Conservation (phyloP, 2,888 invertebrate genomes). For the Acanthosepion pharaonis region DNA sequence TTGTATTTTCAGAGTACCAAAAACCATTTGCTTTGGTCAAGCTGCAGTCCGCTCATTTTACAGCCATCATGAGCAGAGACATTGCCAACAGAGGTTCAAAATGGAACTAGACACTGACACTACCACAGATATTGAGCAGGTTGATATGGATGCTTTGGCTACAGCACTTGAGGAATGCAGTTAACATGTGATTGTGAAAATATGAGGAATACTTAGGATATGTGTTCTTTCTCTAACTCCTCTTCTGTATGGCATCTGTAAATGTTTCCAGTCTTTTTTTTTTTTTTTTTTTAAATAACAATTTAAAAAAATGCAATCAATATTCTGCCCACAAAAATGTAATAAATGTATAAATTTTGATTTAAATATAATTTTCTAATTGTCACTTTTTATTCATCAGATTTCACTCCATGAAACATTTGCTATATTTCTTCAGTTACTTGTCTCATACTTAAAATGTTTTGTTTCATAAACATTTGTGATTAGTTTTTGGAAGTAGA, state of each 20-base stretch:
- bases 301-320: neutral
- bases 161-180: slow-evolving; percentile 55
- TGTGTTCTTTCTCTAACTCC: neutral
- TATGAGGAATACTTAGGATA: neutral
- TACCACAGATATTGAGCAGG: slow-evolving; percentile 63
- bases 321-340: neutral
- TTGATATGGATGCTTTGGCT: slow-evolving; percentile 63
- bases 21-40: slow-evolving; percentile 66
- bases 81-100: slow-evolving; percentile 59
- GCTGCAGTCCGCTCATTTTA: slow-evolving; percentile 64
- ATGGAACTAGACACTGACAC: slow-evolving; percentile 57
- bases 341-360: neutral
- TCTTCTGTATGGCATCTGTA: neutral
- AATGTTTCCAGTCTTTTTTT: neutral
- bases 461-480: neutral
- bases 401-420: neutral
- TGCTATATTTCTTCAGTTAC: neutral
- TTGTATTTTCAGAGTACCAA: slow-evolving; percentile 62
- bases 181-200: slow-evolving; percentile 35
- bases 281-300: neutral
- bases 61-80: slow-evolving; percentile 49
- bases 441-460: neutral
- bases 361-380: neutral
- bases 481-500: neutral
- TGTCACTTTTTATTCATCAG: neutral